Base-by-base conservation (phyloP, 2,797 vertebrate genomes). In the Urocyon cinereoargenteus region DNA sequence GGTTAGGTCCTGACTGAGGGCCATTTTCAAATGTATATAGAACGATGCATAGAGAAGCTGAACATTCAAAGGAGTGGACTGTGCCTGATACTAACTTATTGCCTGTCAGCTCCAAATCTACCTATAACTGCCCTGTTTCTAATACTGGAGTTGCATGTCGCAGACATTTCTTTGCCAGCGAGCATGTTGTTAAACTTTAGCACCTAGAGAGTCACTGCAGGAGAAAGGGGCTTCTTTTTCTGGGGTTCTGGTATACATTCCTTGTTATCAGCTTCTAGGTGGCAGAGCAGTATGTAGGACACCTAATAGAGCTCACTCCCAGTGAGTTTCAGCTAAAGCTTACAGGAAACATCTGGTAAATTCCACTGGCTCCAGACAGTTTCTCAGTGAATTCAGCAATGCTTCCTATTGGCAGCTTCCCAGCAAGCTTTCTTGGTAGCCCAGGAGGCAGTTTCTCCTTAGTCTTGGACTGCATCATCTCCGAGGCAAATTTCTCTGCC, bases 21-120 rank as follows among this genome's bases (percentile, higher is more conserved):
- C 21, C 5, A n/a, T n/a, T n/a, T 94, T 92, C 53, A 79, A 34
- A 55, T 49, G 4, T 75, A 6, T 59, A 15, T 40, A 28, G 14
- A 8, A 86, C 24, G 22, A 89, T 68, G 13, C 15, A 64, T 21
- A 62, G 14, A 88, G 66, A 90, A 72, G 5, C 1, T 28, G 7
- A 81, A 9, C 85, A 49, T 85, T 95, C 66, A 83, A 85, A 91
- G 89, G 10, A 36, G 18, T 87, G 57, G 64, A 75, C 61, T 83
- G 34, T 85, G 11, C 31, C 53, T 90, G 49, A 24, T 51, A 21
- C 6, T 61, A 86, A 53, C 61, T 49, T 86, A 70, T 2, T 61
- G 49, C 21, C 28, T 53, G n/a, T 82, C 28, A 34, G n/a, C 40
- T 82, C 59, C 40, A 5, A 62, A 53, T 81, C 7, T 28, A 8